Evolutionary conservation across 2,888 invertebrate species (phyloP).

Genomic region (Rutpela maculata): DNA sequence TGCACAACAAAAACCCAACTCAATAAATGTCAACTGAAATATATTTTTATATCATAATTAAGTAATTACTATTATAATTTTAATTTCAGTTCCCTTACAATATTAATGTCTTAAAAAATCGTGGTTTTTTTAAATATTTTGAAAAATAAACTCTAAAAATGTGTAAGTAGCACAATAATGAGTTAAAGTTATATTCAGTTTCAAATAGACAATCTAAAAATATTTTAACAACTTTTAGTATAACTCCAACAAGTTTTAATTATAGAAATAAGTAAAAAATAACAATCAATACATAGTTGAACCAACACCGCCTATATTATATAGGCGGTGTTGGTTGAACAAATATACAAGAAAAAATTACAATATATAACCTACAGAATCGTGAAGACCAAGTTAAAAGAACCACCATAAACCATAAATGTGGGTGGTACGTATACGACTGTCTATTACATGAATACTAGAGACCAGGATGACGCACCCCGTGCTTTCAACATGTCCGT

Average conservation of each 20-base stretch:
- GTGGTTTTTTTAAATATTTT: background rate
- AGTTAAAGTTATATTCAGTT: background rate
- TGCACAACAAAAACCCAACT: background rate
- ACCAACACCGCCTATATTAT: no score
- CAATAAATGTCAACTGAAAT: background rate
- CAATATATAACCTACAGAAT: background rate
- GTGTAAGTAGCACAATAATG: background rate
- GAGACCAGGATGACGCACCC: no score
- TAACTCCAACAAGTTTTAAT: background rate
- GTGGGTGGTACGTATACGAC: no score
- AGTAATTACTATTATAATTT: background rate
- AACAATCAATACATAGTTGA: background rate
- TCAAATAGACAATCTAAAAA: background rate
- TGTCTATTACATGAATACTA: no score
- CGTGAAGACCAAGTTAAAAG: no score
- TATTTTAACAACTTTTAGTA: conserved; percentile 3
- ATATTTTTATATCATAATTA: background rate
- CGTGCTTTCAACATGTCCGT: no score
- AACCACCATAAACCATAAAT: no score
- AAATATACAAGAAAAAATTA: background rate
- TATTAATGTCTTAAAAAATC: background rate
- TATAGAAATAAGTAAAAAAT: background rate
- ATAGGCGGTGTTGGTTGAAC: no score
- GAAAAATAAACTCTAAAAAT: background rate
- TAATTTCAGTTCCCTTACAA: background rate